Base-by-base conservation (phyloP, 2,113 vertebrate species). In the Oreochromis tanganicae region DNA sequence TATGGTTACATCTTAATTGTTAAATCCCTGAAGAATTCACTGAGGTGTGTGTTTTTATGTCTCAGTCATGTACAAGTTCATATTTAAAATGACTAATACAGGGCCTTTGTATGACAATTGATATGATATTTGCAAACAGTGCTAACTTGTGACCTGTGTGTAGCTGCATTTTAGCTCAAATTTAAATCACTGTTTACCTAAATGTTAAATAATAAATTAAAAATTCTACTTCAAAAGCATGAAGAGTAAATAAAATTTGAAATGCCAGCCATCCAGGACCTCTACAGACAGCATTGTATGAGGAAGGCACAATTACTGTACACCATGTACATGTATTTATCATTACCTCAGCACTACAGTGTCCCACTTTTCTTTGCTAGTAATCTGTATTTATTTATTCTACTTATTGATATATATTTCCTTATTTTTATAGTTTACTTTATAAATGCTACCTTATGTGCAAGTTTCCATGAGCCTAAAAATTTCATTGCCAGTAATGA, bases 241-340 rank as follows among this genome's bases (percentile, higher is more conserved):
- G 0, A 54, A 0, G 19, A 55, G 52, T 21, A 55, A 55, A 55
- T 12, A 55, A 29, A 29, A 29, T 55, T 21, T 0, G 0, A 55
- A 55, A 55, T 55, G n/a, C 52, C 52, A 55, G 10, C 52, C 52
- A 12, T 6, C 10, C n/a, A 55, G 52, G n/a, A 2, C 52, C 52
- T 12, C 52, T 55, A 55, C 10, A 55, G 52, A 55, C 52, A 55
- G 0, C 3, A 21, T 55, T 55, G 3, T 55, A 4, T 21, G 52
- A 55, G n/a, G 1, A 21, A 0, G 3, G 52, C 52, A 55, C 52
- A 55, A 21, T 55, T 55, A 1, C n/a, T 55, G 0, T 6, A 0
- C n/a, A 55, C 52, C 0, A 5, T 55, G 52, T 21, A 12, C n/a
- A 55, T 55, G 52, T 55, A 41, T 41, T 12, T 5, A 41, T 41